Evolutionary conservation across 2,888 invertebrate genomes (phyloP).

Genomic region (Calameuta filiformis): DNA sequence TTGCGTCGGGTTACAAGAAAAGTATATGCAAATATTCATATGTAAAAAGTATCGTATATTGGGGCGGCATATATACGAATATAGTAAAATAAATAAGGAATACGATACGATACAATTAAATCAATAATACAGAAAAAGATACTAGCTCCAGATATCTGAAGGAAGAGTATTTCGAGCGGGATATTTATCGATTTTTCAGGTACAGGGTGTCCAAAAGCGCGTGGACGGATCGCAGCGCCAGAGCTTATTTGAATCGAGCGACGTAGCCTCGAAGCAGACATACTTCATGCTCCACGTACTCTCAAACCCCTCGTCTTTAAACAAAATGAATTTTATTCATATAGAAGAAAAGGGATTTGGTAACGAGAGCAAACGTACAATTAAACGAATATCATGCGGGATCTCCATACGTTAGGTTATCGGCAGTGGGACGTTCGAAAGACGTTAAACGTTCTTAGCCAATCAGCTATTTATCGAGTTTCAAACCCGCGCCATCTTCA

Average conservation of each 20-base stretch:
- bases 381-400: background rate
- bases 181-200: constrained; percentile 28
- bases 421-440: constrained; percentile 9
- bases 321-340: constrained; percentile 58
- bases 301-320: constrained; percentile 75
- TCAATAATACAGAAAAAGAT: no score
- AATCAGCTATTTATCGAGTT: constrained; percentile 67
- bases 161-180: background rate
- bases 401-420: background rate
- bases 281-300: constrained; percentile 64
- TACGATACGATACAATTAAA: no score
- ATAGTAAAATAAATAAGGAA: no score
- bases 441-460: constrained; percentile 55
- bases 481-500: constrained; percentile 83
- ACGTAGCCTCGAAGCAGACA: constrained; percentile 63
- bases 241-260: constrained; percentile 50
- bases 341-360: constrained; percentile 14
- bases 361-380: constrained; percentile 12
- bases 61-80: no score
- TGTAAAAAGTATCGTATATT: no score
- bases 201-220: constrained; percentile 20
- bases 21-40: no score
- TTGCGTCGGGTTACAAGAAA: no score
- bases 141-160: background rate
- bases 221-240: constrained; percentile 31